Evolutionary conservation across 2,113 vertebrate genomes (phyloP).

Genomic region (Cromileptes altivelis): DNA sequence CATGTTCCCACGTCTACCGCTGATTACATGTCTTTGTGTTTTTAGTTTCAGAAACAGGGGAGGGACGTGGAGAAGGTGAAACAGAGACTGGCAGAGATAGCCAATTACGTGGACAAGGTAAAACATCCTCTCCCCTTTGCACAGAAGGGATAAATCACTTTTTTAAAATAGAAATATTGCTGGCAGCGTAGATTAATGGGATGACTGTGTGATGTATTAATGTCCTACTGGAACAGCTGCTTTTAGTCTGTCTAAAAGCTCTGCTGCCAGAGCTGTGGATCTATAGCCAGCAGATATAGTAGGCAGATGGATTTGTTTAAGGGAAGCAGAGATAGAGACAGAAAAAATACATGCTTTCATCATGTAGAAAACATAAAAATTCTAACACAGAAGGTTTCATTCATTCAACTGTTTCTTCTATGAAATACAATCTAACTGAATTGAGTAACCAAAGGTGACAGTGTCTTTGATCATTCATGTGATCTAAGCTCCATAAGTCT

Average conservation of each 20-base stretch:
- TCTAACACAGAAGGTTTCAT: background rate
- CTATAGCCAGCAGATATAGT: slow-evolving; percentile 22
- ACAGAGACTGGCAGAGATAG: slow-evolving; percentile 96
- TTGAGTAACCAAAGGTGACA: slow-evolving; percentile 5
- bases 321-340: slow-evolving; percentile 31
- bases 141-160: slow-evolving; percentile 71
- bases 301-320: slow-evolving; percentile 46
- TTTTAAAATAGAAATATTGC: slow-evolving; percentile 73
- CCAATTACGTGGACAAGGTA: slow-evolving; percentile 99
- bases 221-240: slow-evolving; percentile 67
- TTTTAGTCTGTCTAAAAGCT: slow-evolving; percentile 48
- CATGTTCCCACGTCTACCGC: background rate
- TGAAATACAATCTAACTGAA: slow-evolving; percentile 4
- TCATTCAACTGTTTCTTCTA: background rate
- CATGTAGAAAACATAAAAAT: slow-evolving; percentile 27
- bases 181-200: slow-evolving; percentile 74
- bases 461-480: slow-evolving; percentile 13
- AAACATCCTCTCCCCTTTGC: slow-evolving; percentile 66
- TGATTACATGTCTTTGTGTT: slow-evolving; percentile 46
- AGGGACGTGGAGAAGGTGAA: slow-evolving; percentile 97
- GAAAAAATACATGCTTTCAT: slow-evolving; percentile 16
- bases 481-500: background rate
- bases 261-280: slow-evolving; percentile 29
- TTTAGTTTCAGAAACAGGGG: slow-evolving; percentile 97
- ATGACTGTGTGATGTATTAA: slow-evolving; percentile 68